Percentiles rank a stretch among this genome's conserved stretches.
Conservation (phyloP, 1,140 invertebrate species). For the Diachasmimorpha longicaudata region DNA sequence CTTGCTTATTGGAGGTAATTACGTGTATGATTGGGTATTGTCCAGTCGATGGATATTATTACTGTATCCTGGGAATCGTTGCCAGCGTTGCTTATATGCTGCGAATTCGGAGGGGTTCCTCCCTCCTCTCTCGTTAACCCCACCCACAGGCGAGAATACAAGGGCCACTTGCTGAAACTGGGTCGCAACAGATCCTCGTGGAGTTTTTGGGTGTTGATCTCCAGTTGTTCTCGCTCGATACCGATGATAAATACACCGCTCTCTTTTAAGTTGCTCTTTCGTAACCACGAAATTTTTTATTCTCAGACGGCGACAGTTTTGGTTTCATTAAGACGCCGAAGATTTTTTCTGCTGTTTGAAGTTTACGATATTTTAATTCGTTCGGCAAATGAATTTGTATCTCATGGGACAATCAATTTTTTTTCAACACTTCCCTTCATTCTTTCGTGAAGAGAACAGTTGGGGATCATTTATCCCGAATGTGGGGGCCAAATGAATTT, state of each 20-base stretch:
- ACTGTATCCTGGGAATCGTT: not conserved
- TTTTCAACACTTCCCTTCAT: too few species aligned
- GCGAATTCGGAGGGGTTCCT: not conserved
- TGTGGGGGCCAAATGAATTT: too few species aligned
- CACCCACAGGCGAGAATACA: not conserved
- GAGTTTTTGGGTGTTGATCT: slow-evolving; percentile 7
- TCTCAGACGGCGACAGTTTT: not conserved
- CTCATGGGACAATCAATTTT: too few species aligned
- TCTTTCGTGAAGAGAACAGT: too few species aligned
- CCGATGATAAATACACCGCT: slow-evolving; percentile 13
- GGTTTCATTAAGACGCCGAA: not conserved
- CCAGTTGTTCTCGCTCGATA: not conserved
- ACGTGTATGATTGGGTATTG: not conserved
- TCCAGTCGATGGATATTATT: not conserved
- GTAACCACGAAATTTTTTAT: slow-evolving; percentile 3
- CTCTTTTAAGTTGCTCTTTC: slow-evolving; percentile 18
- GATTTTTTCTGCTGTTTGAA: not conserved
- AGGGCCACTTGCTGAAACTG: slow-evolving; percentile 13
- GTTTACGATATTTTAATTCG: too few species aligned
- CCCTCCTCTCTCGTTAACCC: not conserved
- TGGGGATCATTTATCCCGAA: too few species aligned
- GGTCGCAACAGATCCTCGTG: slow-evolving; percentile 4
- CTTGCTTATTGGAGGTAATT: not conserved
- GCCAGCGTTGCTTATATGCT: slow-evolving; percentile 12
- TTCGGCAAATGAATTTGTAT: too few species aligned